Conservation (phyloP, 2,797 vertebrate species). For the Selene dorsalis region DNA sequence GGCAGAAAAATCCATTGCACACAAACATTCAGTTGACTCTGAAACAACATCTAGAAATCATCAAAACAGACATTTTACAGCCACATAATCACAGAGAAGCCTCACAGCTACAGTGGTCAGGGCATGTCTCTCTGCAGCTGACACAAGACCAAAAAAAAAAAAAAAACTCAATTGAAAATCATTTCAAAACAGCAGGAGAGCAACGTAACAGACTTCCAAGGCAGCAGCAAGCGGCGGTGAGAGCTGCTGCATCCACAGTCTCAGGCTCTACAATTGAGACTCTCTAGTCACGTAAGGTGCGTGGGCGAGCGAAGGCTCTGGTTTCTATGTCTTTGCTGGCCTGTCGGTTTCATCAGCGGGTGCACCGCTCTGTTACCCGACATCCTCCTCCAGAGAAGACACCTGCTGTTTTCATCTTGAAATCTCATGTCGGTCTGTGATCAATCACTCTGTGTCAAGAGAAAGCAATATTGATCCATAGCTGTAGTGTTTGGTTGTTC, state of each 20-base stretch:
- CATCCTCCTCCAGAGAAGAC: constrained; percentile 79
- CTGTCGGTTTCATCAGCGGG: constrained; percentile 79
- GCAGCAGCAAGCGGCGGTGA: constrained; percentile 51
- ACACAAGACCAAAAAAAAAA: constrained; percentile 40
- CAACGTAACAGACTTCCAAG: constrained; percentile 60
- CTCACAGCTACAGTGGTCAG: constrained; percentile 50
- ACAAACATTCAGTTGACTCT: background rate
- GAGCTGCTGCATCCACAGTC: constrained; percentile 67
- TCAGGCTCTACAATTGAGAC: constrained; percentile 70
- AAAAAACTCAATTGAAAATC: constrained; percentile 56
- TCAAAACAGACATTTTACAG: constrained; percentile 34
- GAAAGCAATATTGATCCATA: constrained; percentile 76
- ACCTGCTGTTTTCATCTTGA: constrained; percentile 81
- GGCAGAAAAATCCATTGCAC: background rate
- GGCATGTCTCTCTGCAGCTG: constrained; percentile 38
- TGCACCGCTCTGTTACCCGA: constrained; percentile 74
- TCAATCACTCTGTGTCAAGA: constrained; percentile 79
- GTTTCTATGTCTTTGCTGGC: constrained; percentile 75
- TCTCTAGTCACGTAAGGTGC: constrained; percentile 77
- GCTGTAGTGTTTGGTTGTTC: constrained; percentile 54
- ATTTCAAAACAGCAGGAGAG: constrained; percentile 63
- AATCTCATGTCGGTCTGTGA: constrained; percentile 75
- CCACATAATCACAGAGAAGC: constrained; percentile 32
- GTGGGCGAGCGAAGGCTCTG: constrained; percentile 75
- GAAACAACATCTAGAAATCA: background rate